These are phyloP conservation scores for Acrocephalus arundinaceus DNA, from an alignment of 2,113 vertebrate genomes.

Conservation along the genomic window DNA sequence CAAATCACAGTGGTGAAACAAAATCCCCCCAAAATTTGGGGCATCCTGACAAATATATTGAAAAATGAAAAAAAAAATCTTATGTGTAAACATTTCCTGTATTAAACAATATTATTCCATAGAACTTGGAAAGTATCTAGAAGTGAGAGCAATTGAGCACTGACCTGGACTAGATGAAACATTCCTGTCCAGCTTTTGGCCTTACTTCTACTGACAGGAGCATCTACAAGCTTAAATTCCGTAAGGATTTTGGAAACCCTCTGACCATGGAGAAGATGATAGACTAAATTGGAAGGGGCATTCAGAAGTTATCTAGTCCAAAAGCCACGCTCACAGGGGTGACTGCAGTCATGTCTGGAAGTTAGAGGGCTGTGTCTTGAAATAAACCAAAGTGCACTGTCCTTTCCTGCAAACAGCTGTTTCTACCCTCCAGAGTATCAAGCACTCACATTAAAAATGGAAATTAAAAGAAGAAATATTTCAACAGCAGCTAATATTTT, in stretches of 20 bases:
- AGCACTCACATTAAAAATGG: not conserved
- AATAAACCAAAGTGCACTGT: not conserved
- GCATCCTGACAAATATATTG: not conserved
- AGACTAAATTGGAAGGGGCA: not conserved
- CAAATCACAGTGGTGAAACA: not conserved
- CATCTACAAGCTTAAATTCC: not conserved
- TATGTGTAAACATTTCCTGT: not conserved
- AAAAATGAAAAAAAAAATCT: not conserved
- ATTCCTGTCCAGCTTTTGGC: not conserved
- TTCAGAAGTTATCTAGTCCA: not conserved
- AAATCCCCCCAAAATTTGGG: not conserved
- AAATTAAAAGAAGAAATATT: not conserved
- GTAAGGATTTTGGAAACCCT: not conserved
- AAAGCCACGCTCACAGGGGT: not conserved
- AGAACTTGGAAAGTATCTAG: not conserved
- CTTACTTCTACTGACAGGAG: not conserved
- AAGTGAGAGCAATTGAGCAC: not conserved
- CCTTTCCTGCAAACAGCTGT: not conserved
- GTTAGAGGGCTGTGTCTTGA: not conserved
- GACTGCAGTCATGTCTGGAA: not conserved
- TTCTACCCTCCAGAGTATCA: not conserved
- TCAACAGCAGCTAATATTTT: not conserved
- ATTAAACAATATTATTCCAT: not conserved
- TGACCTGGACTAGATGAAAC: not conserved
- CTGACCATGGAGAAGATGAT: not conserved